Base-by-base conservation (phyloP, 2,888 invertebrate species). In the Heliothis peltigera region DNA sequence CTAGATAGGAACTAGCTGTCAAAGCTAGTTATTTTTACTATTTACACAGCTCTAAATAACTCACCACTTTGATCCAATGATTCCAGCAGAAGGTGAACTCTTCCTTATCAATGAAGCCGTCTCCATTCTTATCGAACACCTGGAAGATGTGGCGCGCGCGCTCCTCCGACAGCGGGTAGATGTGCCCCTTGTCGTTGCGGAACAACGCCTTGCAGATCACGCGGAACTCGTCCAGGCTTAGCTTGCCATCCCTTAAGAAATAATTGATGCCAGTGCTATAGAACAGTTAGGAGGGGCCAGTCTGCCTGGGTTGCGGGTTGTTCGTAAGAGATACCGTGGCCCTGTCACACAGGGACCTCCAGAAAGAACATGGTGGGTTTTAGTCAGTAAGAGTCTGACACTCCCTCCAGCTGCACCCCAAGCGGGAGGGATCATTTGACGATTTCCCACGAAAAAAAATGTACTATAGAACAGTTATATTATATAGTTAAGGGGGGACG, bases 51-150 rank as follows among this genome's bases (percentile, higher is more conserved):
- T 15, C 10, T 8, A 28, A 28, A 8, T 28, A n/a, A 92, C 96
- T 95, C 87, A 97, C 97, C 84, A 97, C 97, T 96, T 98, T 98
- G 73, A 98, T 98, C 98, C 98, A 98, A 84, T 97, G 97, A 91
- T 98, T 97, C 98, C 98, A 98, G 88, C 98, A 98, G 87, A 97
- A 96, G 60, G 96, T 96, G 87, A 98, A 98, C 92, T 98, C 98
- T 65, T 97, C 97, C 61, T 96, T 96, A 86, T 98, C 98, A 62
- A 98, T 97, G 83, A 96, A 96, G 0, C 97, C 97, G 88, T 98
- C 98, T 32, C 91, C 95, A 81, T 98, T 97, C 75, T 95, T 96
- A 89, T 98, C 98, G 87, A 98, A 98, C 62, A 98, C 97, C 65
- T 96, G 95, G 92, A 98, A 98, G 81, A 98, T 96, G 83, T 98